These are phyloP conservation scores for Emydocephalus ijimae DNA, from an alignment of 2,113 vertebrate genomes.

Conservation along the genomic window DNA sequence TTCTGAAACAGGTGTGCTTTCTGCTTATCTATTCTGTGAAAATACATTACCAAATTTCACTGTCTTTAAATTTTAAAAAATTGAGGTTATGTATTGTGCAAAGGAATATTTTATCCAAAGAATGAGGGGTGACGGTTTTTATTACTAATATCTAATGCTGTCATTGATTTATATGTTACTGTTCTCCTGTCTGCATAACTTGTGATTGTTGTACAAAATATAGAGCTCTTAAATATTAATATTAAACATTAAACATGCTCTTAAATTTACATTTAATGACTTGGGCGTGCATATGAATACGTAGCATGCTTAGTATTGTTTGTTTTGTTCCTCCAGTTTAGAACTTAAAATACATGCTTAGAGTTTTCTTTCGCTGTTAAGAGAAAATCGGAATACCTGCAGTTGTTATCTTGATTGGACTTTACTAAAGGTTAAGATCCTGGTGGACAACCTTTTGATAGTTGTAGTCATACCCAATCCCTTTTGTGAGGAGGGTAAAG, in stretches of 20 bases:
- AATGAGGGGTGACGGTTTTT: neutral
- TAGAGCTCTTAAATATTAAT: neutral
- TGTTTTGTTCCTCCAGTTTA: neutral
- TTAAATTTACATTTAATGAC: neutral
- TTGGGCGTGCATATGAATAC: neutral
- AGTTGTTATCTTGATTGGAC: neutral
- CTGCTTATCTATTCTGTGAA: neutral
- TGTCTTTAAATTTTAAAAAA: neutral
- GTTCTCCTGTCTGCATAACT: neutral
- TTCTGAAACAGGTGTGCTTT: conserved; percentile 52
- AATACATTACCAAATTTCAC: neutral
- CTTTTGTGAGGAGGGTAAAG: neutral
- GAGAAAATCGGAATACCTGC: neutral
- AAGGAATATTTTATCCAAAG: neutral
- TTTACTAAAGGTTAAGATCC: neutral
- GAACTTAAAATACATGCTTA: neutral
- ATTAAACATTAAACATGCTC: neutral
- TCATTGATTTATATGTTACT: neutral
- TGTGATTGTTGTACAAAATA: neutral
- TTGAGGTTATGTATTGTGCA: neutral
- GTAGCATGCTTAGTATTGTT: too few relatives aligned
- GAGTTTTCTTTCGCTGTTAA: neutral
- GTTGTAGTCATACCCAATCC: neutral
- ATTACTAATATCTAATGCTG: neutral
- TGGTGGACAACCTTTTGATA: neutral